Evolutionary conservation across 2,113 vertebrate species (phyloP).

Genomic region (Sapajus apella): DNA sequence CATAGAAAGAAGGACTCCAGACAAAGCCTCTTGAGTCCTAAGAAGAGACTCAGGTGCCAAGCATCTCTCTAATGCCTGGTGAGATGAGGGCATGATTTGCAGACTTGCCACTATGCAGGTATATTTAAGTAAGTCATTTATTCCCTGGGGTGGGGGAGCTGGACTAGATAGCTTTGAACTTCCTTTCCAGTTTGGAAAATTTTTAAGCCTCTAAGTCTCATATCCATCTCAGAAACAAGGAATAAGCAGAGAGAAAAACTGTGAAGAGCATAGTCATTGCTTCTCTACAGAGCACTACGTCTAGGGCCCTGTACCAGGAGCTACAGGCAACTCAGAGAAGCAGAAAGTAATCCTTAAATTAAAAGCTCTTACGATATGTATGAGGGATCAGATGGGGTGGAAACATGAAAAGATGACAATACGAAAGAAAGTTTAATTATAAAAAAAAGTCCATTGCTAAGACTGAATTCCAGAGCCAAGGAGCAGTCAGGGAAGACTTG

Average conservation of each 20-base stretch:
- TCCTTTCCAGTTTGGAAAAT: background rate
- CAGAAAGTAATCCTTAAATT: background rate
- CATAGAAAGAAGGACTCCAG: background rate
- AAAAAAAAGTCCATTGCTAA: background rate
- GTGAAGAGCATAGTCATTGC: background rate
- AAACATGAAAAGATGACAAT: background rate
- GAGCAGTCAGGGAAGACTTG: rapidly evolving
- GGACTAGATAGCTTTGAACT: background rate
- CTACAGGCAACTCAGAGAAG: background rate
- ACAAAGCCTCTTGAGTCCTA: background rate
- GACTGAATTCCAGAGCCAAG: background rate
- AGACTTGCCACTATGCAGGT: background rate
- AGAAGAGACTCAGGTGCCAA: background rate
- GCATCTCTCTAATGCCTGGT: background rate
- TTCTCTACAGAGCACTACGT: background rate
- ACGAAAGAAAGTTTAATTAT: background rate
- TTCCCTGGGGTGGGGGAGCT: background rate
- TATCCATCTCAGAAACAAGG: background rate
- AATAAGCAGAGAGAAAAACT: background rate
- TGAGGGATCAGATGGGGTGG: background rate
- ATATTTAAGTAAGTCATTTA: background rate
- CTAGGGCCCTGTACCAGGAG: background rate
- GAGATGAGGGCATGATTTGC: background rate
- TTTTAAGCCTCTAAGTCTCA: background rate
- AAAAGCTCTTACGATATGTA: background rate